A percentile compares a stretch with the other conserved stretches of the same genome.
Conservation (phyloP, 2,888 invertebrate genomes). For the Hermaeophaga mercurialis region DNA sequence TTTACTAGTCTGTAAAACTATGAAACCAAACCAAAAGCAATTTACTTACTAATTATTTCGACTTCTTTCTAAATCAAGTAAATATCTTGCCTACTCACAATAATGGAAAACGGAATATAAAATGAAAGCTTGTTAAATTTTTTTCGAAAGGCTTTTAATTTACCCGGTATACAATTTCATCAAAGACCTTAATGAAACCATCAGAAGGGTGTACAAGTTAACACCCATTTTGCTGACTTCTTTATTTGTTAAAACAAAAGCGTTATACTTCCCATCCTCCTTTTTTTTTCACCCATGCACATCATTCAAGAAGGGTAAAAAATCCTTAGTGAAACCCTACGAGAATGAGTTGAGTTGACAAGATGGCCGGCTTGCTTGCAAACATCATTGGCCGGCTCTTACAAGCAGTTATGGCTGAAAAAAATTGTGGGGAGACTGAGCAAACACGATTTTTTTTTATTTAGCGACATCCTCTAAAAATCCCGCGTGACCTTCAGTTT, state of each 20-base stretch:
- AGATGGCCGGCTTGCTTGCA: constrained; percentile 14
- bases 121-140: too few species aligned
- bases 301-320: constrained; percentile 14
- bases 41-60: too few species aligned
- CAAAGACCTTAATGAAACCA: constrained; percentile 22
- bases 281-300: constrained; percentile 5
- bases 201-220: constrained; percentile 21
- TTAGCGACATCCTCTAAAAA: constrained; percentile 13
- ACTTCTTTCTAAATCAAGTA: too few species aligned
- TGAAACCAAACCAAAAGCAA: too few species aligned
- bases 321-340: constrained; percentile 15
- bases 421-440: constrained; percentile 18
- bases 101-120: too few species aligned
- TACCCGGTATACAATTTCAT: not conserved
- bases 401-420: constrained; percentile 5
- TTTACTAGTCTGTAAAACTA: too few species aligned
- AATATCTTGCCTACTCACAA: too few species aligned
- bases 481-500: not conserved
- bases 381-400: constrained; percentile 14
- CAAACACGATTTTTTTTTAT: constrained; percentile 21
- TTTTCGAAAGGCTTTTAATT: too few species aligned
- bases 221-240: constrained; percentile 25
- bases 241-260: constrained; percentile 26
- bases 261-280: constrained; percentile 21
- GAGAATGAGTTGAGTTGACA: constrained; percentile 3